phyloP scores from a whole-genome alignment of 92 coral and sea anemone genomes.

The Siderastrea siderea region DNA sequence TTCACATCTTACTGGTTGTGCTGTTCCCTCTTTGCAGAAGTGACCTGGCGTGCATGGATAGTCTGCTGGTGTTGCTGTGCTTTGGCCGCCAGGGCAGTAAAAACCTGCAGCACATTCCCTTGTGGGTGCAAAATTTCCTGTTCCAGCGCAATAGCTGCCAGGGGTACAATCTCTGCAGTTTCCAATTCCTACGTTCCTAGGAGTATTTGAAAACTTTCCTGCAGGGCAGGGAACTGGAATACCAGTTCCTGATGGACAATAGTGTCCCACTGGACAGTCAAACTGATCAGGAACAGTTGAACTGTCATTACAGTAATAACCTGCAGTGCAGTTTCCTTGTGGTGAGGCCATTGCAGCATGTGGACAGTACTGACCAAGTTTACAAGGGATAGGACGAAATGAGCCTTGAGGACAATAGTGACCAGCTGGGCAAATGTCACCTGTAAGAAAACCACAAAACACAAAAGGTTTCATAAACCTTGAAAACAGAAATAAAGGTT shows the following conservation, averaged over 20 bases:
- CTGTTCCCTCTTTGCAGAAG: slow-evolving; percentile 82
- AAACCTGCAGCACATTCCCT: slow-evolving; percentile 77
- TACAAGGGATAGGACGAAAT: slow-evolving; percentile 82
- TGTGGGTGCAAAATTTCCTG: slow-evolving; percentile 82
- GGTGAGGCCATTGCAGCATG: slow-evolving; percentile 78
- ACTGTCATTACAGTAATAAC: slow-evolving; percentile 94
- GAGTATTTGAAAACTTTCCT: slow-evolving; percentile 87
- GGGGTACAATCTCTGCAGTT: slow-evolving; percentile 87
- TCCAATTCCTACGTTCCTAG: slow-evolving; percentile 55
- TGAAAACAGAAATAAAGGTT: not conserved
- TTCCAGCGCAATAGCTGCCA: slow-evolving; percentile 91
- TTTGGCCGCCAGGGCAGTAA: slow-evolving; percentile 96
- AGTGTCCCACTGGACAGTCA: slow-evolving; percentile 91
- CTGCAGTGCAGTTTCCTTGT: slow-evolving; percentile 82
- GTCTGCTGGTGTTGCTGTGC: slow-evolving; percentile 81
- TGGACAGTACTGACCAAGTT: slow-evolving; percentile 87
- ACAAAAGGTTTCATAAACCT: not conserved
- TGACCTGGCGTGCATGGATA: slow-evolving; percentile 88
- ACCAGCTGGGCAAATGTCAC: slow-evolving; percentile 98
- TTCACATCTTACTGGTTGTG: slow-evolving; percentile 83
- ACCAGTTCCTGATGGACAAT: slow-evolving; percentile 94
- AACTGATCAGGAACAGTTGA: slow-evolving; percentile 93
- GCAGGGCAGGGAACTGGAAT: slow-evolving; percentile 87
- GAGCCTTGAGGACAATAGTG: slow-evolving; percentile 92
- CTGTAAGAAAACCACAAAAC: slow-evolving; percentile 39